phyloP scores from a whole-genome alignment of 2,797 vertebrate species.

The Eulemur albifrons region DNA sequence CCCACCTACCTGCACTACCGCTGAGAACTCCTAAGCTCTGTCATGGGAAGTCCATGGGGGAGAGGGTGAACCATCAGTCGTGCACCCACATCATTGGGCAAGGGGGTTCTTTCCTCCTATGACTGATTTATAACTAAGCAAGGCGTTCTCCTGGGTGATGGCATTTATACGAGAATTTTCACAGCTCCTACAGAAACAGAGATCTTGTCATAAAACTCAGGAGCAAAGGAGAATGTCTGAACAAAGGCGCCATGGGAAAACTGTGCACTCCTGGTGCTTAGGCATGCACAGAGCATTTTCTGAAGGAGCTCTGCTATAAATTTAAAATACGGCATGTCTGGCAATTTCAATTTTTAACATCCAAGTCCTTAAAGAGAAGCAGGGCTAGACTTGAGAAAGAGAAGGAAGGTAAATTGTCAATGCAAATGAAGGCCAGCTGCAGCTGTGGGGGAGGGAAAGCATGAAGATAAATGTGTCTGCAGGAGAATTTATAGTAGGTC shows the following conservation, averaged over 20 bases:
- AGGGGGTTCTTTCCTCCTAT: background rate
- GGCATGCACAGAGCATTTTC: slow-evolving; percentile 33
- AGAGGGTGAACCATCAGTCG: background rate
- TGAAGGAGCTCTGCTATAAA: slow-evolving; percentile 35
- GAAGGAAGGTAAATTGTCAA: slow-evolving; percentile 31
- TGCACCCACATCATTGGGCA: background rate
- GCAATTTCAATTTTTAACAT: slow-evolving; percentile 58
- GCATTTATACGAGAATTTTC: slow-evolving; percentile 21
- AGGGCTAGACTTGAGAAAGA: background rate
- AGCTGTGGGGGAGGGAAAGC: background rate
- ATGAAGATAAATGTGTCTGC: background rate
- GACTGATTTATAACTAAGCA: slow-evolving; percentile 15
- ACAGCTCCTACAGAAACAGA: background rate
- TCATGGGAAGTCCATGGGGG: background rate
- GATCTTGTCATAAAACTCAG: slow-evolving; percentile 23
- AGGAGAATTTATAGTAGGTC: background rate
- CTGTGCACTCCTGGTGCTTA: background rate
- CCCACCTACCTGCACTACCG: fast-evolving
- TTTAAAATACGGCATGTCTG: slow-evolving; percentile 43
- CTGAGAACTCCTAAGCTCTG: background rate
- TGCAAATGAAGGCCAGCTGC: background rate
- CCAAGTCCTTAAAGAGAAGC: slow-evolving; percentile 49
- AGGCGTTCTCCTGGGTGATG: background rate
- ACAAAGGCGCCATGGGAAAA: background rate
- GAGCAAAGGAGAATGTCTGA: background rate